These are phyloP conservation scores for Lordiphosa andalusiaca DNA, from an alignment of 2,888 invertebrate species.

Conservation along the genomic window DNA sequence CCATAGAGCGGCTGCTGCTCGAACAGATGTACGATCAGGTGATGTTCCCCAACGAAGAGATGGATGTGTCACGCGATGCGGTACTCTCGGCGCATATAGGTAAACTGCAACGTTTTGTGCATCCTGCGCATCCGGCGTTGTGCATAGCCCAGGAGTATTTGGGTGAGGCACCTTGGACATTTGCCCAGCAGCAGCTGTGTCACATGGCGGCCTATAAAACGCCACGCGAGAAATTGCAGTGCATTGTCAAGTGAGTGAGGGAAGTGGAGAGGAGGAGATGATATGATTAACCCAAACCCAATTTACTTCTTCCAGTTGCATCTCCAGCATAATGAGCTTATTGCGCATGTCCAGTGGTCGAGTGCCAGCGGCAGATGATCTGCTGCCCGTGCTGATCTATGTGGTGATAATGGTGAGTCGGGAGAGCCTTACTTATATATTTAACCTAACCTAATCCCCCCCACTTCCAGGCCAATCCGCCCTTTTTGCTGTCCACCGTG, in stretches of 20 bases:
- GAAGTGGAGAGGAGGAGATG: conserved; percentile 74
- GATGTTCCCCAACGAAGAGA: conserved; percentile 98
- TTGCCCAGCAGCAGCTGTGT: conserved; percentile 93
- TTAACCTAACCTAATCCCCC: background rate
- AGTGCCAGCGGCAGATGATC: conserved; percentile 95
- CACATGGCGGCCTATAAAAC: conserved; percentile 95
- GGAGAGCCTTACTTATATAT: no score
- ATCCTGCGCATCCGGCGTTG: conserved; percentile 90
- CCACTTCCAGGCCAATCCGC: conserved; percentile 90
- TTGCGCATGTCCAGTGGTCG: conserved; percentile 90
- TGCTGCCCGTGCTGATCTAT: conserved; percentile 97
- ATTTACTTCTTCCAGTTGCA: conserved; percentile 83
- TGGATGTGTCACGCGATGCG: conserved; percentile 94
- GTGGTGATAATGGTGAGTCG: conserved; percentile 92
- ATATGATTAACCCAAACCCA: background rate
- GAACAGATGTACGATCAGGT: conserved; percentile 94
- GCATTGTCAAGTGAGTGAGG: conserved; percentile 77
- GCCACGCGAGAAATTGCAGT: conserved; percentile 88
- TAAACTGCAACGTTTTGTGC: conserved; percentile 87
- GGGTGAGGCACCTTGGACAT: conserved; percentile 97
- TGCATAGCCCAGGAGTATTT: conserved; percentile 90
- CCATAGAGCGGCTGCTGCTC: conserved; percentile 95
- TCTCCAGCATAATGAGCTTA: conserved; percentile 96
- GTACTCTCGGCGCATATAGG: conserved; percentile 94
- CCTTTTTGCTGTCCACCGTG: conserved; percentile 94